phyloP scores from a whole-genome alignment of 1,140 invertebrate species.

The Aphaenogaster ashmeadi region DNA sequence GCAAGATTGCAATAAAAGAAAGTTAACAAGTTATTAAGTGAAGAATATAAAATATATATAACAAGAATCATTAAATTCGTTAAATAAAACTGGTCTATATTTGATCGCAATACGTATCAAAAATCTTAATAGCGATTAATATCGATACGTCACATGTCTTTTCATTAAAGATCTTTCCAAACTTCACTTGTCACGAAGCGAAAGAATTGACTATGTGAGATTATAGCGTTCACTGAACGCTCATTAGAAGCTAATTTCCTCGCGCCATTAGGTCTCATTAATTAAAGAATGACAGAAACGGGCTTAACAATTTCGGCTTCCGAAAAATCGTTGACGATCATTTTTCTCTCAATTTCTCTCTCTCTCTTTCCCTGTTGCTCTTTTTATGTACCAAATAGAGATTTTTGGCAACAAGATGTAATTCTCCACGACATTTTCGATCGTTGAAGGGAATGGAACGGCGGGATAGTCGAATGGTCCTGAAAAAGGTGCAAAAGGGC shows the following conservation, averaged over 20 bases:
- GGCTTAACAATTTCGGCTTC: background rate
- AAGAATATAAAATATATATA: background rate
- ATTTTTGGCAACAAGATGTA: background rate
- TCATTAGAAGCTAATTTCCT: constrained; percentile 65
- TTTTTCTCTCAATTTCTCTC: constrained; percentile 23
- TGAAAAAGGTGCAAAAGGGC: constrained; percentile 1
- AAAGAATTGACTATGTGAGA: background rate
- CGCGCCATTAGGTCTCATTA: constrained; percentile 11
- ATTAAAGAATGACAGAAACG: constrained; percentile 35
- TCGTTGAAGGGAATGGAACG: constrained; percentile 12
- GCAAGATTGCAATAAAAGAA: background rate
- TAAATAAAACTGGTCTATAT: background rate
- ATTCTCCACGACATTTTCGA: background rate
- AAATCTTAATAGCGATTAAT: background rate
- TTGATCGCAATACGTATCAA: background rate
- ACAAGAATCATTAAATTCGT: background rate
- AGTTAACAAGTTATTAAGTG: background rate
- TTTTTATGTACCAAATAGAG: background rate
- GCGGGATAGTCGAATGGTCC: background rate
- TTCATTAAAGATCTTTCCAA: background rate
- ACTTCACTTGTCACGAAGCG: background rate
- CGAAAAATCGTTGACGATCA: background rate
- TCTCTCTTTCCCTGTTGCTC: background rate
- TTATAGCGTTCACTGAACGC: background rate
- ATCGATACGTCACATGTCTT: background rate